Percentiles rank a stretch among this genome's conserved stretches.
Conservation (phyloP, 2,113 vertebrate species). For the Circaetus cinerascens region DNA sequence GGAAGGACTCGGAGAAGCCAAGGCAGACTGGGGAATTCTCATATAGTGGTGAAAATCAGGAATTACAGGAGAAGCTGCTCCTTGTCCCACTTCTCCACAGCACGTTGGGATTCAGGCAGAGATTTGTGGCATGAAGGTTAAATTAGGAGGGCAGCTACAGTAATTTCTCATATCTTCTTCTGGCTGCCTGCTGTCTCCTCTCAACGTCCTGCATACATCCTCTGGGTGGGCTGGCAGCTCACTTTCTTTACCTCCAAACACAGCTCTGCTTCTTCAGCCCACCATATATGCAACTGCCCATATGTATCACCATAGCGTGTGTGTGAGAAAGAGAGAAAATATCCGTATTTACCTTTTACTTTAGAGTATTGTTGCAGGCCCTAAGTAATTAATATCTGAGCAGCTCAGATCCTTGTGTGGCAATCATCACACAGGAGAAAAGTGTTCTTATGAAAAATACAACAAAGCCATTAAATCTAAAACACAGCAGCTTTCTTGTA, state of each 20-base stretch:
- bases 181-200: neutral
- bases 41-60: neutral
- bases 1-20: neutral
- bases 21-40: neutral
- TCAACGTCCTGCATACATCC: neutral
- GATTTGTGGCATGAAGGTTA: neutral
- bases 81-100: neutral
- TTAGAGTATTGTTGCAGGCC: neutral
- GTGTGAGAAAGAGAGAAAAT: neutral
- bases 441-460: slow-evolving; percentile 21
- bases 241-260: neutral
- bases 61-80: neutral
- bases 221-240: neutral
- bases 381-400: slow-evolving; percentile 17
- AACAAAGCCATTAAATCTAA: slow-evolving; percentile 39
- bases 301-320: neutral
- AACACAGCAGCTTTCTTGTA: neutral
- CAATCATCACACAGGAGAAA: neutral
- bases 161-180: neutral
- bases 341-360: neutral
- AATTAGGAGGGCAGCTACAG: neutral
- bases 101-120: neutral
- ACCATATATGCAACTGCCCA: neutral
- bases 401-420: neutral
- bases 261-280: neutral